phyloP scores from a whole-genome alignment of 2,113 vertebrate genomes.

The Drymodes brunneopygia region DNA sequence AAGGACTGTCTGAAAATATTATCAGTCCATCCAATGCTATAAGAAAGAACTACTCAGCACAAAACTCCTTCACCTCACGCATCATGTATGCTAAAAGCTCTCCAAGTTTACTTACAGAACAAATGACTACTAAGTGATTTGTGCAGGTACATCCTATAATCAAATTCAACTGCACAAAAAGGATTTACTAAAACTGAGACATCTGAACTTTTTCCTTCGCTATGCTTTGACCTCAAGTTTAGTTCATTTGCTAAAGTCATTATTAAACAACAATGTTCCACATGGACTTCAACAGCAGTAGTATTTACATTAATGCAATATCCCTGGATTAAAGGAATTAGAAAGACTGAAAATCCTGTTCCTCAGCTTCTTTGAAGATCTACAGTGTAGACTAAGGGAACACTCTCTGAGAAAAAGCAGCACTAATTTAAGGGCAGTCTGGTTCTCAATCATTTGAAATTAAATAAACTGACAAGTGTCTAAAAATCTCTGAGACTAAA shows the following conservation, averaged over 20 bases:
- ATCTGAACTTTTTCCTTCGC: not conserved
- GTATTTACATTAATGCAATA: constrained; percentile 22
- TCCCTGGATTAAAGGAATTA: constrained; percentile 12
- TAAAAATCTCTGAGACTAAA: not conserved
- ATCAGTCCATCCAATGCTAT: not conserved
- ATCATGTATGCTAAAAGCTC: not conserved
- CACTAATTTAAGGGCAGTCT: not conserved
- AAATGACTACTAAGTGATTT: constrained; percentile 1
- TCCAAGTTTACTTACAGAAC: not conserved
- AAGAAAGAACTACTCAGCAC: not conserved
- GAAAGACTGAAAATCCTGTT: not conserved
- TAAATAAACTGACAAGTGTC: not conserved
- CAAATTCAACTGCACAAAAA: constrained; percentile 8
- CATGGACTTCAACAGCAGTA: not conserved
- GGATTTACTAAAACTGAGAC: constrained; percentile 14
- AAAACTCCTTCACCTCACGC: not conserved
- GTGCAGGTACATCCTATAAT: not conserved
- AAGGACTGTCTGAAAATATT: not conserved
- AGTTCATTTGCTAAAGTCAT: constrained; percentile 27
- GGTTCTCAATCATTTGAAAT: not conserved
- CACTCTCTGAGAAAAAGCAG: not conserved
- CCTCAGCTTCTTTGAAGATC: not conserved
- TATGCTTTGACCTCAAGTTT: not conserved
- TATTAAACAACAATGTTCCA: constrained; percentile 3
- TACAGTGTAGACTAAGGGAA: not conserved